Base-by-base conservation (phyloP, 2,888 invertebrate genomes). In the Eupithecia abbreviata region DNA sequence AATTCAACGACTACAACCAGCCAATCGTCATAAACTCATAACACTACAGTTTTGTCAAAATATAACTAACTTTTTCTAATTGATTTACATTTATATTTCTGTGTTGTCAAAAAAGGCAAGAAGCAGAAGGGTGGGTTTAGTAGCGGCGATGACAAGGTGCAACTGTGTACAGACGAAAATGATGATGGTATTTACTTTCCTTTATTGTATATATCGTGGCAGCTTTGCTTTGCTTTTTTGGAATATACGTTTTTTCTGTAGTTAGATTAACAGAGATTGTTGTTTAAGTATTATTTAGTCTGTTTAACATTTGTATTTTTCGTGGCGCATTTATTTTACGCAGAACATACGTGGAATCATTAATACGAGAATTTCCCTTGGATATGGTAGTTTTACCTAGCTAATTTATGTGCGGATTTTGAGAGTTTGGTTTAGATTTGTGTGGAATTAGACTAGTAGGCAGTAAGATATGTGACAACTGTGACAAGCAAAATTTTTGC, bases 51-150 rank as follows among this genome's bases (percentile, higher is more conserved):
- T 18, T 18, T 18, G 9, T 18, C 15, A 4, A 58, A 18, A 18
- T 58, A 4, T 58, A 18, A 58, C 58, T n/a, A 10, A 58, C 12
- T 4, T 13, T 4, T 58, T 58, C 18, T 62, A 10, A 62, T 12
- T 30, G 12, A 62, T 62, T 58, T 62, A 30, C 7, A 30, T 18
- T 30, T 10, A 12, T 62, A 62, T 62, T 62, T 83, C 86, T 86
- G 88, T 89, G 85, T 92, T 93, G 87, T 93, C 89, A 89, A 91
- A 92, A 91, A 94, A 95, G 94, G 92, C 79, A 94, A 90, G 94
- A 94, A 93, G 93, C 90, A 88, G 90, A 94, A 90, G 90, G 89
- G 89, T 89, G 93, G 90, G 81, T 88, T 92, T 82, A 91, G 90
- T 90, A 87, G 87, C 90, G 83, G 90, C 83, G 91, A 89, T 82